Evolutionary conservation across 2,888 invertebrate genomes (phyloP).

Genomic region (Eucriotettix oculatus): DNA sequence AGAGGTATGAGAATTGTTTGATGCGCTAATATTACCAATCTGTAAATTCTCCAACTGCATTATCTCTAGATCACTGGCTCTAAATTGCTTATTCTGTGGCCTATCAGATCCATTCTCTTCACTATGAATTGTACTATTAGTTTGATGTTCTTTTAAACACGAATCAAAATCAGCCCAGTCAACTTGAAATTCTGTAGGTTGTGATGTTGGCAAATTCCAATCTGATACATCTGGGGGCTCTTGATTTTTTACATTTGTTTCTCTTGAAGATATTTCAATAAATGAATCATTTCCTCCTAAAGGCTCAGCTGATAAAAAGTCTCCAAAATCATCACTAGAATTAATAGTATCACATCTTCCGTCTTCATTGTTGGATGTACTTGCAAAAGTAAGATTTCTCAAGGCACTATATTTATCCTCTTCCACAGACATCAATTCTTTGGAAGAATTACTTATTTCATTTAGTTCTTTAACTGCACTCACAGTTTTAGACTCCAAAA

Average conservation of each 20-base stretch:
- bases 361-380: neutral
- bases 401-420: constrained; percentile 30
- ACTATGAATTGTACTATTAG: too few species aligned
- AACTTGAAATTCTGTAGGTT: neutral
- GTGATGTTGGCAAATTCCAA: too few species aligned
- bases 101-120: too few species aligned
- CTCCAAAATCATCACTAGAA: constrained; percentile 28
- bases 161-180: neutral
- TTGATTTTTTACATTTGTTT: neutral
- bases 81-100: too few species aligned
- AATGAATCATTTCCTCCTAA: constrained; percentile 11
- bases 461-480: neutral
- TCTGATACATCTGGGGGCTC: too few species aligned
- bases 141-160: too few species aligned
- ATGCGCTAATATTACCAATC: too few species aligned
- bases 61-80: too few species aligned
- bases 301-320: constrained; percentile 26
- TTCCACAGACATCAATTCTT: constrained; percentile 23
- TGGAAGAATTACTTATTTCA: neutral
- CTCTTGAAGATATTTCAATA: constrained; percentile 10
- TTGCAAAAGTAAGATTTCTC: constrained; percentile 20
- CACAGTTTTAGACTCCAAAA: constrained; percentile 24
- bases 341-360: constrained; percentile 11
- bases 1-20: too few species aligned
- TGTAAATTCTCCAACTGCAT: too few species aligned